Evolutionary conservation across 1,140 invertebrate species (phyloP).

Genomic region (Antheraea pernyi): DNA sequence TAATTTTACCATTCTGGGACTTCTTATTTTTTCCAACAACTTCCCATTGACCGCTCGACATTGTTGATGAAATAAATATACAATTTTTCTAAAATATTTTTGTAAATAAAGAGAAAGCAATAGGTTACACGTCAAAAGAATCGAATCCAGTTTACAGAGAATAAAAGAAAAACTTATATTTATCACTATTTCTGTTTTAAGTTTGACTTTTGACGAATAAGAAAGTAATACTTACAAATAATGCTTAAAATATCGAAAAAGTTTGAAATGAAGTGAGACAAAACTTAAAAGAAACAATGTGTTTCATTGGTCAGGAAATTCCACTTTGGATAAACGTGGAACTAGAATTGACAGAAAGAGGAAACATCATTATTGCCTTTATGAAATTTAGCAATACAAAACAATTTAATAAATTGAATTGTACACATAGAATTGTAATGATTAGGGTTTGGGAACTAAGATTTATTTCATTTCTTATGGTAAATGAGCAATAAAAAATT

Average conservation of each 20-base stretch:
- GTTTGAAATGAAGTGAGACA: constrained; percentile 21
- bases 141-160: background rate
- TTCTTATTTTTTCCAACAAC: constrained; percentile 87
- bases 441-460: no score
- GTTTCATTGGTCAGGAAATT: constrained; percentile 60
- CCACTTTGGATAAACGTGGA: constrained; percentile 73
- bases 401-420: no score
- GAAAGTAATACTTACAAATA: background rate
- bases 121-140: constrained; percentile 70
- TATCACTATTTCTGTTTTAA: background rate
- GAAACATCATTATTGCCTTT: background rate
- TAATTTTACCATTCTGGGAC: constrained; percentile 81
- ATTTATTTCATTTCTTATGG: no score
- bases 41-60: constrained; percentile 88
- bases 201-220: background rate
- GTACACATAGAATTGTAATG: no score
- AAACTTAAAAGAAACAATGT: constrained; percentile 27
- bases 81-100: constrained; percentile 44
- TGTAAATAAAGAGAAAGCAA: constrained; percentile 67
- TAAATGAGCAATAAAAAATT: no score
- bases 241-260: background rate
- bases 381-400: no score
- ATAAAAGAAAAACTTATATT: background rate
- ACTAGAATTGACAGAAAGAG: background rate
- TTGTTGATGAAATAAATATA: constrained; percentile 58